Base-by-base conservation (phyloP, 2,888 invertebrate genomes). In the Trachelus troglodyta region DNA sequence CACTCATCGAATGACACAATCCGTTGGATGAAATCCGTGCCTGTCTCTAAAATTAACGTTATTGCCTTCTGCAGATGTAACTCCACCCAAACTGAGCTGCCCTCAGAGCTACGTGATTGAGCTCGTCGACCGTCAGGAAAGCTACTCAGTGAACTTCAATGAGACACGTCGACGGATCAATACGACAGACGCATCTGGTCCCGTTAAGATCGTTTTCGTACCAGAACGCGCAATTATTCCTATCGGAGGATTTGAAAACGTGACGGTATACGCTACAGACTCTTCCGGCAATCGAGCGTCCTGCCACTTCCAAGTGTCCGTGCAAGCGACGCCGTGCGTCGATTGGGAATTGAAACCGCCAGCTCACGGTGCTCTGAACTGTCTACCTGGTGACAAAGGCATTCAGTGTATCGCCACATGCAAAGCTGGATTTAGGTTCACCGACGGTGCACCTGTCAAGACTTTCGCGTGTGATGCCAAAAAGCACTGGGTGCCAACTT, bases 21-120 rank as follows among this genome's bases (percentile, higher is more conserved):
- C 31, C 75, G 31, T 77, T 76, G 12, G 40, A 15, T 6, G 4
- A 40, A 40, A 40, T 40, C 6, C 4, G 15, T 4, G 15, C 6
- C 15, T 40, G 15, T 40, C 6, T 40, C 15, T 15, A 0, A 40
- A 40, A 40, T 15, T 15, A 40, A 15, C 40, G 40, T 0, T 40
- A 6, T 40, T 15, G 15, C 6, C 15, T 40, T 73, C 82, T 80
- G 69, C 83, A 93, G 98, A 98, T 91, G 96, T 98, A 77, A 98
- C 97, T 0, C 98, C 98, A 76, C 98, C 98, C 11, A 94, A 95
- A 88, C 92, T 98, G 69, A 97, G 96, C 89, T 98, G 98, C 88
- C 98, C 98, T 0, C 97, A 98, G 91, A 98, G 98, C 89, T 98
- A 98, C 89, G 98, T 98, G 0, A 97, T 98, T 83, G 98, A 98